These are phyloP conservation scores for Parazoanthus darwini DNA, from an alignment of 92 coral and sea anemone genomes.

Conservation along the genomic window DNA sequence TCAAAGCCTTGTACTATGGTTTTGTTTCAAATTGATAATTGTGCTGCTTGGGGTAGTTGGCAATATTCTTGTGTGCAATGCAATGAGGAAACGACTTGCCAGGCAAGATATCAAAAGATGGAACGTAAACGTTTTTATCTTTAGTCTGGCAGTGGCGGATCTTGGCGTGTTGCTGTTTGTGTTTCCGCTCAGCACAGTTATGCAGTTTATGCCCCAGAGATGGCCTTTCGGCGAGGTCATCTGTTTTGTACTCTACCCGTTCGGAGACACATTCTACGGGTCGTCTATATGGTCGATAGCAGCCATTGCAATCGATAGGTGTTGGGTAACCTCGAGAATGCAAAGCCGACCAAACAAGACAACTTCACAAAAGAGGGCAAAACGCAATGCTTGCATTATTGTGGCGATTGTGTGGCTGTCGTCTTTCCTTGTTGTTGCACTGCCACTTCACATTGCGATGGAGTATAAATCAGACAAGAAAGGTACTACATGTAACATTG, in stretches of 20 bases:
- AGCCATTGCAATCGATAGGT: conserved; percentile 55
- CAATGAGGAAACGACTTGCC: conserved; percentile 7
- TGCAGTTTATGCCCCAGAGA: conserved; percentile 20
- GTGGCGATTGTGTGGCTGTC: conserved; percentile 1
- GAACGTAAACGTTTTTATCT: conserved; percentile 11
- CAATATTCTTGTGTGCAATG: conserved; percentile 23
- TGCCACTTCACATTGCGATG: conserved; percentile 12
- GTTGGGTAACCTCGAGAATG: neutral
- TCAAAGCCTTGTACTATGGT: neutral
- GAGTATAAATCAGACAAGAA: neutral
- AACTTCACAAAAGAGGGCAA: neutral
- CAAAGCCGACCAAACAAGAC: no score
- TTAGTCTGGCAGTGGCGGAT: conserved; percentile 57
- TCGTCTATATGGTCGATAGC: conserved; percentile 54
- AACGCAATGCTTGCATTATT: conserved; percentile 12
- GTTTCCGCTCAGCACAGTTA: conserved; percentile 26
- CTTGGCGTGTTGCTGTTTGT: conserved; percentile 37
- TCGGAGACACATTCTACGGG: conserved; percentile 57
- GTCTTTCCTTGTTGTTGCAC: conserved; percentile 16
- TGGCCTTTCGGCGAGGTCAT: conserved; percentile 55
- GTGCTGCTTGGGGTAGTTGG: conserved; percentile 30
- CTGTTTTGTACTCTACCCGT: conserved; percentile 43
- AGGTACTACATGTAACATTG: neutral
- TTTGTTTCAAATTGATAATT: conserved; percentile 5
- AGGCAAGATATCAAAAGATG: neutral